Evolutionary conservation across 2,888 invertebrate species (phyloP).

Genomic region (Encarsia formosa): DNA sequence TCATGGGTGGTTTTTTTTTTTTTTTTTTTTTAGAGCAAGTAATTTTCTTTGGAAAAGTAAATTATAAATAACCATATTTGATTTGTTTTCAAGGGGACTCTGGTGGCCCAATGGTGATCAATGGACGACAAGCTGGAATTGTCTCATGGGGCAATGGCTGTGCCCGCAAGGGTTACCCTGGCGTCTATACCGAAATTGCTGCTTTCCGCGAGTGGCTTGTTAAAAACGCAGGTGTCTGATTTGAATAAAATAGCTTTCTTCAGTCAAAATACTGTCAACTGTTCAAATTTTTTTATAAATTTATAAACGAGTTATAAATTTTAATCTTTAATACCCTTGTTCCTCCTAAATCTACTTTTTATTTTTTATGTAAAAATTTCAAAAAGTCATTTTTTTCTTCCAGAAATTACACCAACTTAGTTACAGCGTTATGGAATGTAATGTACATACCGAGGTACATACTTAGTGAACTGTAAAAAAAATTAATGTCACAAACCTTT

Average conservation of each 20-base stretch:
- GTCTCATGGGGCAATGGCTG: constrained; percentile 56
- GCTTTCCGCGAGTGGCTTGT: constrained; percentile 50
- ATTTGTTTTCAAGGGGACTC: constrained; percentile 30
- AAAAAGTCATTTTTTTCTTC: too few species aligned
- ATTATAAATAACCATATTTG: background rate
- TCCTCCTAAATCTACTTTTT: background rate
- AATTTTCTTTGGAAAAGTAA: background rate
- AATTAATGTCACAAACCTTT: too few species aligned
- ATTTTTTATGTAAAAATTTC: too few species aligned
- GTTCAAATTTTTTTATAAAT: too few species aligned
- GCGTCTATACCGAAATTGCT: constrained; percentile 54
- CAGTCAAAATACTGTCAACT: too few species aligned
- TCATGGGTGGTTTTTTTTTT: background rate
- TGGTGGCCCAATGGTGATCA: constrained; percentile 36
- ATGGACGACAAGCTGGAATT: constrained; percentile 36
- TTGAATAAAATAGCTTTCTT: background rate
- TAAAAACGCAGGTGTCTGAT: constrained; percentile 1
- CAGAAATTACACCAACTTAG: too few species aligned
- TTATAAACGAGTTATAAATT: background rate
- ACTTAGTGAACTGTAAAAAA: too few species aligned
- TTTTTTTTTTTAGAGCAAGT: background rate
- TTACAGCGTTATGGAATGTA: too few species aligned
- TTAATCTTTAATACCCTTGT: background rate
- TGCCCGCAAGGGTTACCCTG: constrained; percentile 51
- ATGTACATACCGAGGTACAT: too few species aligned